Percentiles rank a stretch among this genome's conserved stretches.
These are phyloP conservation scores for Pantherophis vulpinus DNA, from an alignment of 2,797 vertebrate species.

Conservation along the genomic window DNA sequence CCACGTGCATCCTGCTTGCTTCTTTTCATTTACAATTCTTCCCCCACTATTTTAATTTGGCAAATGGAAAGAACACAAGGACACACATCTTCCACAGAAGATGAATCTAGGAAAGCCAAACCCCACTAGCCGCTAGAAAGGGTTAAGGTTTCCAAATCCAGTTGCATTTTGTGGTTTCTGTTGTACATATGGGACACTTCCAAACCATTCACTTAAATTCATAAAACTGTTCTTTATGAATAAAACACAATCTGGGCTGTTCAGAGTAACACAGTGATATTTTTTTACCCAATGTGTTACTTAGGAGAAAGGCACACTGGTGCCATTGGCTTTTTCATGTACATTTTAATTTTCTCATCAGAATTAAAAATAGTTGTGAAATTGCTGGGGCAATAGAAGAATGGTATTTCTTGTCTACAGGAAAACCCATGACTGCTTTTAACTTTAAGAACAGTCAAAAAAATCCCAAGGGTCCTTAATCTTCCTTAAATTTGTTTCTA, in stretches of 20 bases:
- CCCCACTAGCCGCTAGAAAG: neutral
- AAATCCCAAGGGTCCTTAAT: neutral
- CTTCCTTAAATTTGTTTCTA: neutral
- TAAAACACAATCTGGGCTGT: neutral
- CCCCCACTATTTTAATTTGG: neutral
- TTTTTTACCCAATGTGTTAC: neutral
- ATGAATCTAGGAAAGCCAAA: neutral
- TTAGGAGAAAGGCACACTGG: neutral
- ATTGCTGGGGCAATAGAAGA: neutral
- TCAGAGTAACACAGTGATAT: neutral
- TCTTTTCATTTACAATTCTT: neutral
- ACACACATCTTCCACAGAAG: neutral
- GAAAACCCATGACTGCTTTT: neutral
- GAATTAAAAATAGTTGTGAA: neutral
- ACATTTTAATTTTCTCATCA: neutral
- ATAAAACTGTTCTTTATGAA: neutral
- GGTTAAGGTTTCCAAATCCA: neutral
- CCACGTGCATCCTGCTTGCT: neutral
- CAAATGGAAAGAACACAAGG: neutral
- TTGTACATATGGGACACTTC: neutral
- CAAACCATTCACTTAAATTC: neutral
- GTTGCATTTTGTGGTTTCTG: neutral
- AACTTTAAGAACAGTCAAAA: neutral
- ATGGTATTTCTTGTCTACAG: neutral
- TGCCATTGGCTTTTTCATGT: neutral